phyloP scores from a whole-genome alignment of 2,797 vertebrate species.

The Ispidina lecontei region DNA sequence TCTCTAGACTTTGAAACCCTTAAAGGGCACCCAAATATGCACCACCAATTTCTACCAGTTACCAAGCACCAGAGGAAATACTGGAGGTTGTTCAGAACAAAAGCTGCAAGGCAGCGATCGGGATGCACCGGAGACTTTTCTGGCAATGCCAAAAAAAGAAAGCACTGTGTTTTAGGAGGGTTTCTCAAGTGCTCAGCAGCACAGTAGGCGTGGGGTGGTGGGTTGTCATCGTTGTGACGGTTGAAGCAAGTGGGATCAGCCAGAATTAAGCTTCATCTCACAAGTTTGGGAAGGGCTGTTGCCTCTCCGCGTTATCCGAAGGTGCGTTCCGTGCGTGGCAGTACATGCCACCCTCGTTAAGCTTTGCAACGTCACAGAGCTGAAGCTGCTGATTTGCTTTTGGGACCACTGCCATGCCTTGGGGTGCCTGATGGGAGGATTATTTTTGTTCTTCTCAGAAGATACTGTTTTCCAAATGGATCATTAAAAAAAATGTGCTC shows the following conservation, averaged over 20 bases:
- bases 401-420: constrained; percentile 57
- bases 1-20: not conserved
- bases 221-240: not conserved
- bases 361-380: not conserved
- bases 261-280: not conserved
- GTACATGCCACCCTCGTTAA: not conserved
- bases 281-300: not conserved
- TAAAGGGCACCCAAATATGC: not conserved
- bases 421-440: constrained; percentile 25
- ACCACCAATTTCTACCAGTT: not conserved
- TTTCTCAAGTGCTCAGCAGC: not conserved
- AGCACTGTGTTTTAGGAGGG: rapidly evolving
- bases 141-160: not conserved
- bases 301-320: not conserved
- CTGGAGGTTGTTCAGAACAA: not conserved
- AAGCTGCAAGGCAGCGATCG: not conserved
- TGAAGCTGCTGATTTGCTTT: constrained; percentile 33
- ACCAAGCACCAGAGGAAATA: not conserved
- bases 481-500: constrained; percentile 30
- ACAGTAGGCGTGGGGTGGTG: not conserved
- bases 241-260: not conserved
- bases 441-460: constrained; percentile 60
- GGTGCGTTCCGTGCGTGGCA: not conserved
- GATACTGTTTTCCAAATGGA: constrained; percentile 56
- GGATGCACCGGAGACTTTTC: not conserved